A percentile compares a stretch with the other conserved stretches of the same genome.
phyloP scores from a whole-genome alignment of 2,113 vertebrate species.

The Etheostoma cragini region DNA sequence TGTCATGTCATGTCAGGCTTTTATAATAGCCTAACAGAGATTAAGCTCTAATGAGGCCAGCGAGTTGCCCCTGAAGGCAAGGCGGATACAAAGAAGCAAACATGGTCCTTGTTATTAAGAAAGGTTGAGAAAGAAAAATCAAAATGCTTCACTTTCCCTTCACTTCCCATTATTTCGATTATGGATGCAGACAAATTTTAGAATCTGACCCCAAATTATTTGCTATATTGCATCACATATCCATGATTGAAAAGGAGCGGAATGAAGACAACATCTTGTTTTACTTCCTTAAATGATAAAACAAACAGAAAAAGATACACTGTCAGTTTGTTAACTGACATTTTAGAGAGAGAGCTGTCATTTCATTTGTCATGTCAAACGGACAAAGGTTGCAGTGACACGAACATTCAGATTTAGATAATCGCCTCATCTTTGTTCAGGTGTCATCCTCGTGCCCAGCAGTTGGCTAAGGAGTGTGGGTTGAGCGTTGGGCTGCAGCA shows the following conservation, averaged over 20 bases:
- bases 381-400: conserved; percentile 18
- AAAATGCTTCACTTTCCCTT: background rate
- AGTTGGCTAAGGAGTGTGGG: conserved; percentile 39
- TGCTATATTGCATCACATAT: too few species aligned
- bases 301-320: too few species aligned
- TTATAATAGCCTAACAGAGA: background rate
- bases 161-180: too few species aligned
- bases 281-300: too few species aligned
- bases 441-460: conserved; percentile 7
- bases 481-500: conserved; percentile 23
- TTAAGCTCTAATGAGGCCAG: conserved; percentile 31
- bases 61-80: conserved; percentile 55
- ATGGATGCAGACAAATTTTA: too few species aligned
- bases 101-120: background rate
- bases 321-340: too few species aligned
- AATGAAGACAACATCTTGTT: too few species aligned
- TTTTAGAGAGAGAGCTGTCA: background rate
- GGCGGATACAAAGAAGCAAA: conserved; percentile 40
- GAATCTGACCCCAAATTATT: too few species aligned
- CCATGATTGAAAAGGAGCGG: too few species aligned
- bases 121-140: background rate
- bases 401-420: conserved; percentile 12
- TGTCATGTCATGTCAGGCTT: conserved; percentile 58
- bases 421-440: conserved; percentile 11
- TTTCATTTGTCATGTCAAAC: background rate